These are phyloP conservation scores for Agriotes lineatus DNA, from an alignment of 2,888 invertebrate species.

Conservation along the genomic window DNA sequence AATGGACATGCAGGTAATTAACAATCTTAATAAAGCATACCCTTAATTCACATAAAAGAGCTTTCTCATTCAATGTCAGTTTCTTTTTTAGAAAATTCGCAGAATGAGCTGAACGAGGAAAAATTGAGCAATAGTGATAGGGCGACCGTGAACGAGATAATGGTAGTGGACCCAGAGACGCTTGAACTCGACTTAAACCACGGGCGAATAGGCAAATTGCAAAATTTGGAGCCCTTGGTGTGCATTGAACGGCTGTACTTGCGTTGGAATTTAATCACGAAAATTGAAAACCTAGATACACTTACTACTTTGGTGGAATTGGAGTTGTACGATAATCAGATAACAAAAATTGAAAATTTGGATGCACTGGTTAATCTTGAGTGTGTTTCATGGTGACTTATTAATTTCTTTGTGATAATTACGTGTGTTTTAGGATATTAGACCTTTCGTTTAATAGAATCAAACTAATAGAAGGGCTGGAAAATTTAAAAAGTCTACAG, in stretches of 20 bases:
- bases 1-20: neutral
- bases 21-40: too few relatives aligned
- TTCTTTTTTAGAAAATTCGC: neutral
- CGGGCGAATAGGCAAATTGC: conserved; percentile 85
- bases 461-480: conserved; percentile 86
- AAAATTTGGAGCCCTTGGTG: conserved; percentile 83
- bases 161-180: conserved; percentile 75
- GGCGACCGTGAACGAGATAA: conserved; percentile 71
- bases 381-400: conserved; percentile 75
- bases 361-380: conserved; percentile 88
- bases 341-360: conserved; percentile 91
- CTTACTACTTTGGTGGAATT: conserved; percentile 85
- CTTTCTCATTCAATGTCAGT: too few relatives aligned
- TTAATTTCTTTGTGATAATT: neutral
- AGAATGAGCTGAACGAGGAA: neutral
- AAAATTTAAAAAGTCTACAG: conserved; percentile 79
- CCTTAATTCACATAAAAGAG: too few relatives aligned
- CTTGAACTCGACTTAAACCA: conserved; percentile 91
- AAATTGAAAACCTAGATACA: conserved; percentile 88
- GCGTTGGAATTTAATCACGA: conserved; percentile 95
- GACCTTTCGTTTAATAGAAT: conserved; percentile 97
- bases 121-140: conserved; percentile 46
- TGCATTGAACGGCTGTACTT: conserved; percentile 85
- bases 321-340: conserved; percentile 97
- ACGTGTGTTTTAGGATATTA: conserved; percentile 76